A percentile compares a stretch with the other conserved stretches of the same genome.
These are phyloP conservation scores for Oscheius sp. DNA, from an alignment of 2,888 invertebrate genomes.

Conservation along the genomic window DNA sequence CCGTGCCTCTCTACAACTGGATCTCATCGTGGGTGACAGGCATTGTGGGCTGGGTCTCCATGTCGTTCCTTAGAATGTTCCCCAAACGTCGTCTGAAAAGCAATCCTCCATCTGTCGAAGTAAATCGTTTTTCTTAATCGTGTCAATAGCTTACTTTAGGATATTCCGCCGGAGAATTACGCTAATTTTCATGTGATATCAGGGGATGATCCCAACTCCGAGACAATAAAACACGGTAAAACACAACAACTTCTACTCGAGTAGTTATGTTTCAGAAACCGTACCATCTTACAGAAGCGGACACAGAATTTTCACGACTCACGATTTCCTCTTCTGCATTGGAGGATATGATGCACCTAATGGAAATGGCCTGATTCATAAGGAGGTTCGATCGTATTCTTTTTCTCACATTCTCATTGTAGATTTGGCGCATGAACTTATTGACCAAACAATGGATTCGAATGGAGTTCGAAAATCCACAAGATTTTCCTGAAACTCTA, in stretches of 20 bases:
- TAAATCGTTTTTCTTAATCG: not conserved
- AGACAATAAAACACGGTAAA: not conserved
- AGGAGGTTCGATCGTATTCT: constrained; percentile 27
- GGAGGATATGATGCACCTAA: constrained; percentile 56
- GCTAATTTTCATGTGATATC: constrained; percentile 25
- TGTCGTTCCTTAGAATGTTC: constrained; percentile 3
- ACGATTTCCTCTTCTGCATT: constrained; percentile 64
- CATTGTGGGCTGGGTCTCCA: constrained; percentile 13
- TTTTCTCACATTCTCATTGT: not conserved
- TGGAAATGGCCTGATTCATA: constrained; percentile 31
- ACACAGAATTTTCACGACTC: constrained; percentile 62
- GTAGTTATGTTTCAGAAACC: constrained; percentile 2
- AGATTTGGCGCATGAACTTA: constrained; percentile 60
- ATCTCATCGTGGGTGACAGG: constrained; percentile 1
- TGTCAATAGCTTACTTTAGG: not conserved
- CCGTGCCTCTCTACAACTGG: not conserved
- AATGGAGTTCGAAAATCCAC: constrained; percentile 27
- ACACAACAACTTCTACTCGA: too few species aligned
- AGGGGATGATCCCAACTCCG: constrained; percentile 24
- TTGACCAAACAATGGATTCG: constrained; percentile 53
- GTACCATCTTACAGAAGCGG: constrained; percentile 58
- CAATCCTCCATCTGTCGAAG: not conserved
- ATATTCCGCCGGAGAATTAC: not conserved
- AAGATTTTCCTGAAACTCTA: constrained; percentile 46
- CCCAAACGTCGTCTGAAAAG: constrained; percentile 11